Conservation (phyloP, 1,140 invertebrate genomes). For the Pogonus chalceus region DNA sequence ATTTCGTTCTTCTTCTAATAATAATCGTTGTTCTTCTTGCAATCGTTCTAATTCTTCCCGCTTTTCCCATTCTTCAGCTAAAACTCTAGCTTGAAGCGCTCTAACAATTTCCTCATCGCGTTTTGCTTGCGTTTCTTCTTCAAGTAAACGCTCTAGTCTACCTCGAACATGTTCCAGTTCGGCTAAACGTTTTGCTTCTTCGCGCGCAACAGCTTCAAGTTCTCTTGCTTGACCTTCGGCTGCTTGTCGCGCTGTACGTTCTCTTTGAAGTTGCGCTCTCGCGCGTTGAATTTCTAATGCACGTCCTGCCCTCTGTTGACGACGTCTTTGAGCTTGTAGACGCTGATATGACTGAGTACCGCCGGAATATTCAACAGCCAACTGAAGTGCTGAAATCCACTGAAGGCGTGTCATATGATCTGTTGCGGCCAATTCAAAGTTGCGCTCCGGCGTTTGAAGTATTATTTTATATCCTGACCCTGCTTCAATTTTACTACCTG, state of each 20-base stretch:
- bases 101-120: slow-evolving; percentile 74
- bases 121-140: slow-evolving; percentile 73
- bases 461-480: slow-evolving; percentile 41
- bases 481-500: slow-evolving; percentile 53
- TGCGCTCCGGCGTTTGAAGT: slow-evolving; percentile 53
- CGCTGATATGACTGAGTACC: slow-evolving; percentile 57
- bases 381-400: slow-evolving; percentile 59
- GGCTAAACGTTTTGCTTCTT: slow-evolving; percentile 58
- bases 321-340: slow-evolving; percentile 45
- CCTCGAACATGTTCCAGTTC: slow-evolving; percentile 58
- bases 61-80: slow-evolving; percentile 75
- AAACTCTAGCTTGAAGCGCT: slow-evolving; percentile 58
- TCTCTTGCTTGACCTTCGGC: slow-evolving; percentile 53
- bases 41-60: slow-evolving; percentile 65
- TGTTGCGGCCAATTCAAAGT: slow-evolving; percentile 55
- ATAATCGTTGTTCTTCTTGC: slow-evolving; percentile 60
- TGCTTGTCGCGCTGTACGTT: slow-evolving; percentile 53
- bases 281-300: slow-evolving; percentile 45
- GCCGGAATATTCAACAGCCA: slow-evolving; percentile 53
- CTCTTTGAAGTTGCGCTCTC: slow-evolving; percentile 47
- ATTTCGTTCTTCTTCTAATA: slow-evolving; percentile 60
- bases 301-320: slow-evolving; percentile 46
- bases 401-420: slow-evolving; percentile 60
- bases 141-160: slow-evolving; percentile 55
- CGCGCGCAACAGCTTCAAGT: slow-evolving; percentile 54